Evolutionary conservation across 2,888 invertebrate species (phyloP).

Genomic region (Pseudanteris insignis): DNA sequence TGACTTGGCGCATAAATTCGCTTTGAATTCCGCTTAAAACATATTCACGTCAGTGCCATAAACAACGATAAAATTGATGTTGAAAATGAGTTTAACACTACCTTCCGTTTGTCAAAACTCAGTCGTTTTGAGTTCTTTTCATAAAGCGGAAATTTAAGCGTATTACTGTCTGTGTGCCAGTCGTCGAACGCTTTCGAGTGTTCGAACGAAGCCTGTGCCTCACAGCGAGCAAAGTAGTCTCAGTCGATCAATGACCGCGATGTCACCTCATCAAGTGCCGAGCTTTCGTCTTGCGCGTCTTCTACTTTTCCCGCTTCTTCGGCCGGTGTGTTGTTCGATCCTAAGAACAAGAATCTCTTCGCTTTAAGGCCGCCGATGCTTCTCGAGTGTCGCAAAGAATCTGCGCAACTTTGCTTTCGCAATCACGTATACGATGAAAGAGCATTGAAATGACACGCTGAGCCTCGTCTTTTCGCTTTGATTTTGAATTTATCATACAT

Average conservation of each 20-base stretch:
- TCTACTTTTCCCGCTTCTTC: constrained; percentile 12
- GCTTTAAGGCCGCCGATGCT: constrained; percentile 5
- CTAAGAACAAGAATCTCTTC: constrained; percentile 21
- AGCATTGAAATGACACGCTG: constrained; percentile 5
- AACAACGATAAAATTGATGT: no score
- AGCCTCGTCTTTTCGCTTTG: constrained; percentile 2
- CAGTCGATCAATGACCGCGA: constrained; percentile 43
- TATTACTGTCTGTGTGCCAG: constrained; percentile 15
- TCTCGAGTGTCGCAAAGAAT: constrained; percentile 10
- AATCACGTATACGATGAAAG: constrained; percentile 9
- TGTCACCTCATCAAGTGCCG: constrained; percentile 35
- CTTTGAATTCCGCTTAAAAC: no score
- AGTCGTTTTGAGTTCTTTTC: not conserved
- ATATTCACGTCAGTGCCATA: no score
- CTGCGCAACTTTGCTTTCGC: constrained; percentile 11
- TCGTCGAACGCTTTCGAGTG: constrained; percentile 21
- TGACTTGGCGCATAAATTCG: no score
- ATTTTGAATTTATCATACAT: constrained; percentile 21
- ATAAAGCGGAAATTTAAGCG: constrained; percentile 11
- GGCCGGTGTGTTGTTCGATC: constrained; percentile 14
- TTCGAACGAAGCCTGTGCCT: constrained; percentile 24
- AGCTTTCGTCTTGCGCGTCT: constrained; percentile 22
- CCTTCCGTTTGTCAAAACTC: no score
- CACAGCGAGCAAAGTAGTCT: constrained; percentile 32
- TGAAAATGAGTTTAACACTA: no score